Conservation (phyloP, 1,140 invertebrate genomes). For the Hormaphis cornu region DNA sequence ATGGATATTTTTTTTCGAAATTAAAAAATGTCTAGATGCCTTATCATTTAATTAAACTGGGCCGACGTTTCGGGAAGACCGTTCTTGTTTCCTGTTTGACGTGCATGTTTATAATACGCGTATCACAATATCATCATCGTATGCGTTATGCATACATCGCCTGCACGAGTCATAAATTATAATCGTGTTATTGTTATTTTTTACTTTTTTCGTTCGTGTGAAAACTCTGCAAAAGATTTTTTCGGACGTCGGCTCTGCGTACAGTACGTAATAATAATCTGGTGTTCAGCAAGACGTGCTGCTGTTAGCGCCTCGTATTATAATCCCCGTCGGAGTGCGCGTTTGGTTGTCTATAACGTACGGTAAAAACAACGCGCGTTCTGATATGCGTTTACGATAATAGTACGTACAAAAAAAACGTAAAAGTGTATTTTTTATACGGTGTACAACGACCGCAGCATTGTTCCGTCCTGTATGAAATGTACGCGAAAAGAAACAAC, state of each 20-base stretch:
- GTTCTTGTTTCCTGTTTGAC: conserved; percentile 27
- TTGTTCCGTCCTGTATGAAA: no score
- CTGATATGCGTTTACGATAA: no score
- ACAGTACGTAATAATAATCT: not conserved
- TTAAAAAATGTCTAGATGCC: conserved; percentile 28
- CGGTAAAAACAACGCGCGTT: no score
- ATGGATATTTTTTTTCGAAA: conserved; percentile 23
- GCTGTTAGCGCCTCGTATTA: no score
- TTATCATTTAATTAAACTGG: conserved; percentile 32
- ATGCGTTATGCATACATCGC: no score
- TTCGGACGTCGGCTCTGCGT: not conserved
- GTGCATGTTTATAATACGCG: not conserved
- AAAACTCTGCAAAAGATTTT: not conserved
- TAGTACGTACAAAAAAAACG: no score
- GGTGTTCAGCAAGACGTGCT: no score
- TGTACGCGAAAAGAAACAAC: no score
- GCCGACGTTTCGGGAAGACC: not conserved
- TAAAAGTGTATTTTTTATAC: no score
- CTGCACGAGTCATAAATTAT: not conserved
- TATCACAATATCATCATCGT: not conserved
- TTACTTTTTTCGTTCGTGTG: not conserved
- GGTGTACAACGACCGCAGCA: no score
- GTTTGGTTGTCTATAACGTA: no score
- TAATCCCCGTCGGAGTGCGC: no score
- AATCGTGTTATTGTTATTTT: conserved; percentile 15